Conservation (phyloP, 2,113 vertebrate species). For the Percina caprodes region DNA sequence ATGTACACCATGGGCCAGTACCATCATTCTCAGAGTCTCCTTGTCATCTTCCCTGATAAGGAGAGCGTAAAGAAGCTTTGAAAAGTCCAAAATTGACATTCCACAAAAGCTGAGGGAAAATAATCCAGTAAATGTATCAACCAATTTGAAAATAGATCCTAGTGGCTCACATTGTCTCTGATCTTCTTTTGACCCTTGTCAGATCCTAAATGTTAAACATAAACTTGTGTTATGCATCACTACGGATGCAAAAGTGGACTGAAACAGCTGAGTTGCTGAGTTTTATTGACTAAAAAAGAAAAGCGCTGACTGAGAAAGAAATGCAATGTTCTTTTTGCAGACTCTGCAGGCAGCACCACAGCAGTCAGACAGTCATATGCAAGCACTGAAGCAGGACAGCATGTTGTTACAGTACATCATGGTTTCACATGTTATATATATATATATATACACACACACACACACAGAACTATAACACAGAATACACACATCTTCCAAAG, state of each 20-base stretch:
- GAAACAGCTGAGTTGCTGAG: neutral
- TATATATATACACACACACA: constrained; percentile 34
- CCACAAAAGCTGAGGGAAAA: neutral
- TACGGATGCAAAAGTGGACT: neutral
- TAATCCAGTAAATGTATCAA: neutral
- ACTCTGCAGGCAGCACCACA: neutral
- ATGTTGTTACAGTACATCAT: constrained; percentile 46
- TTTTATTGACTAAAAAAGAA: constrained; percentile 55
- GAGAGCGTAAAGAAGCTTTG: neutral
- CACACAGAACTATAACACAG: constrained; percentile 32
- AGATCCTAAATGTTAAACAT: neutral
- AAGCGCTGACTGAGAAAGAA: constrained; percentile 7
- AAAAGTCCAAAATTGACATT: neutral
- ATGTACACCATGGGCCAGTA: neutral
- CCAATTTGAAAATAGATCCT: neutral
- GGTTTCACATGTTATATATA: constrained; percentile 23
- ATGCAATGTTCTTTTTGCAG: neutral
- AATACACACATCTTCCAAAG: constrained; percentile 31
- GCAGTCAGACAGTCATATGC: neutral
- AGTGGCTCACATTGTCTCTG: neutral
- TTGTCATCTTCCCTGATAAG: too few species aligned
- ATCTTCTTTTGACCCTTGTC: neutral
- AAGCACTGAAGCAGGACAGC: constrained; percentile 12
- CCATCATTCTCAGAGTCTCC: neutral
- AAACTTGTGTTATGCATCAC: neutral